These are phyloP conservation scores for Frankliniella fusca DNA, from an alignment of 2,888 invertebrate species.

Conservation along the genomic window DNA sequence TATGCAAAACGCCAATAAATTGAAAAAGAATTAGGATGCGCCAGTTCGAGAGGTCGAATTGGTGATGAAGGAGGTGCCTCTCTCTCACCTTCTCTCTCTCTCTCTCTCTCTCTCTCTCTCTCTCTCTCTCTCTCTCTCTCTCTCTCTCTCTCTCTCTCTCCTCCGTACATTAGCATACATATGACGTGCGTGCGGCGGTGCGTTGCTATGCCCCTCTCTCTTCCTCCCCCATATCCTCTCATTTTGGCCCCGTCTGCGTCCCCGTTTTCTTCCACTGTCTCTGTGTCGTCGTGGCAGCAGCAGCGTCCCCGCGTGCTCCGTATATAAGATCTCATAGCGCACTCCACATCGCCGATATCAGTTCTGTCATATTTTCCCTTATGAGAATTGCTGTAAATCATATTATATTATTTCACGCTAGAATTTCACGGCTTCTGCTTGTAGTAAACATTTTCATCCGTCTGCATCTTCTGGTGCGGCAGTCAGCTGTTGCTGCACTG, in stretches of 20 bases:
- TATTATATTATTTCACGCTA: too few species aligned
- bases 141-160: too few species aligned
- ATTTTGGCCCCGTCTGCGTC: not conserved
- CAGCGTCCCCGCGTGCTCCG: not conserved
- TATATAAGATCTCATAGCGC: not conserved
- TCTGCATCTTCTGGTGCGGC: too few species aligned
- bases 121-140: not conserved
- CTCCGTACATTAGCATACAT: too few species aligned
- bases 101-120: not conserved
- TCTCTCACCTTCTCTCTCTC: not conserved
- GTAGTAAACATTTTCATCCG: too few species aligned
- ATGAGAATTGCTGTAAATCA: too few species aligned
- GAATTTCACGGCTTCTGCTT: too few species aligned
- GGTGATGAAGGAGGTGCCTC: not conserved
- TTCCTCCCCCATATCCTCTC: not conserved
- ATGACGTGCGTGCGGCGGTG: too few species aligned
- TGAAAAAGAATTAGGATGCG: not conserved
- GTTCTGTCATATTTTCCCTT: too few species aligned
- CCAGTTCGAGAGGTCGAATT: conserved; percentile 13
- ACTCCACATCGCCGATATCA: not conserved
- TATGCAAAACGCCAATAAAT: not conserved
- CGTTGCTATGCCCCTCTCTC: not conserved
- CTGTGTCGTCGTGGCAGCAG: not conserved
- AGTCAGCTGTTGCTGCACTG: too few species aligned
- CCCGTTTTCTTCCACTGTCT: not conserved